Evolutionary conservation across 1,140 invertebrate genomes (phyloP).

Genomic region (Diprion similis): DNA sequence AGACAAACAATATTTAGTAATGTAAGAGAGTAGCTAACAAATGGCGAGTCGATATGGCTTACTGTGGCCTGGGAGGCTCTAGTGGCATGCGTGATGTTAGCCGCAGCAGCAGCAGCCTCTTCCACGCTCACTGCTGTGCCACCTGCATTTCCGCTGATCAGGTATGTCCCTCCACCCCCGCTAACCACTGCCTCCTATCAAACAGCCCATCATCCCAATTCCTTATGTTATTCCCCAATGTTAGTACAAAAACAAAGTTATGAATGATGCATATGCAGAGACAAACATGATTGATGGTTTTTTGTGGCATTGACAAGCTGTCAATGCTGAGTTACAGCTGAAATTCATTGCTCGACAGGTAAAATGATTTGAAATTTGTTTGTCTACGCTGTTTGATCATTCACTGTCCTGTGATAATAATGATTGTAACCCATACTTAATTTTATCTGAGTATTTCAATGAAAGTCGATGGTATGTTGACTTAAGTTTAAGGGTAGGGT

Average conservation of each 20-base stretch:
- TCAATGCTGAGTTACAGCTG: no score
- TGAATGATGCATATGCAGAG: slow-evolving; percentile 12
- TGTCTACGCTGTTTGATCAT: no score
- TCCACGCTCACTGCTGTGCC: slow-evolving; percentile 65
- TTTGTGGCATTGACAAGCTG: slow-evolving; percentile 44
- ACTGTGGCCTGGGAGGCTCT: slow-evolving; percentile 89
- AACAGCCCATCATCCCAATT: slow-evolving; percentile 59
- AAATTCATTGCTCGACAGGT: no score
- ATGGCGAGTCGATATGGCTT: slow-evolving; percentile 64
- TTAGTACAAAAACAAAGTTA: slow-evolving; percentile 2
- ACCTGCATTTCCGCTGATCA: slow-evolving; percentile 69
- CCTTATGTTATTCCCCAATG: slow-evolving; percentile 44
- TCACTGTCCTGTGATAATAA: no score
- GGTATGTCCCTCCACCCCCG: slow-evolving; percentile 68
- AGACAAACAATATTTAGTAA: slow-evolving; percentile 38
- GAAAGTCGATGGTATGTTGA: no score
- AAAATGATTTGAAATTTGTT: no score
- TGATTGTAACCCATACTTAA: no score
- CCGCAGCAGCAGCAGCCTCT: slow-evolving; percentile 64
- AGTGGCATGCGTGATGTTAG: slow-evolving; percentile 81
- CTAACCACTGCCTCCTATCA: slow-evolving; percentile 61
- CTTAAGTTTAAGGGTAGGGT: no score
- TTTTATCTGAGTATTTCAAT: no score
- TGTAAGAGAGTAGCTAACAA: slow-evolving; percentile 53
- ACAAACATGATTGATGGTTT: slow-evolving; percentile 32